These are phyloP conservation scores for Cercopithecus mona DNA, from an alignment of 2,113 vertebrate species.

Conservation along the genomic window DNA sequence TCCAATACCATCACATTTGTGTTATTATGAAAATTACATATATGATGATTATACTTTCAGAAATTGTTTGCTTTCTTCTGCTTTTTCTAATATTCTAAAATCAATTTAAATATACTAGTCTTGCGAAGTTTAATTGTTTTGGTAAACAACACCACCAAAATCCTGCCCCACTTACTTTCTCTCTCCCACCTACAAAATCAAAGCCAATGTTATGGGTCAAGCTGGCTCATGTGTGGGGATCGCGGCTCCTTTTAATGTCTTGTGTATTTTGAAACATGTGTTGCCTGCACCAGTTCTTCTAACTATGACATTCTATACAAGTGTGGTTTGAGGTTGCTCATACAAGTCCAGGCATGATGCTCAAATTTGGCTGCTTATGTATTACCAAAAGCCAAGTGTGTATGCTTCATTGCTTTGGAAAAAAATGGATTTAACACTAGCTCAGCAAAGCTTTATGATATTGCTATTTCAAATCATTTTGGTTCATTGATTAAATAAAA, in stretches of 20 bases:
- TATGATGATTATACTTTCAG: background rate
- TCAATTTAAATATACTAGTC: background rate
- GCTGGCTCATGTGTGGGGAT: background rate
- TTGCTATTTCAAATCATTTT: slow-evolving; percentile 75
- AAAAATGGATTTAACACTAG: slow-evolving; percentile 72
- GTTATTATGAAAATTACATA: background rate
- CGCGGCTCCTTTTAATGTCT: background rate
- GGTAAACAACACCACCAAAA: background rate
- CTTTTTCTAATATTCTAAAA: background rate
- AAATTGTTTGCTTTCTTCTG: background rate
- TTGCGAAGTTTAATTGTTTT: background rate
- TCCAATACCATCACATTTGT: background rate
- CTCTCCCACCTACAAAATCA: background rate
- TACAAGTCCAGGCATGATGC: background rate
- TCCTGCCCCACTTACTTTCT: background rate
- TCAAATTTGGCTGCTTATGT: background rate
- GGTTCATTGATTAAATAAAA: slow-evolving; percentile 35
- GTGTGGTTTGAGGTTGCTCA: background rate
- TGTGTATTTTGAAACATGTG: slow-evolving; percentile 25
- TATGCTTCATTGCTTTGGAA: slow-evolving; percentile 70
- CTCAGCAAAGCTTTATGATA: slow-evolving; percentile 71
- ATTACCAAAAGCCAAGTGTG: background rate
- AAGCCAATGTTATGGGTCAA: background rate
- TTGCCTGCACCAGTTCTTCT: slow-evolving; percentile 46
- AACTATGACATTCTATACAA: background rate